Conservation (phyloP, 2,888 invertebrate species). For the Drosophila pegasa region DNA sequence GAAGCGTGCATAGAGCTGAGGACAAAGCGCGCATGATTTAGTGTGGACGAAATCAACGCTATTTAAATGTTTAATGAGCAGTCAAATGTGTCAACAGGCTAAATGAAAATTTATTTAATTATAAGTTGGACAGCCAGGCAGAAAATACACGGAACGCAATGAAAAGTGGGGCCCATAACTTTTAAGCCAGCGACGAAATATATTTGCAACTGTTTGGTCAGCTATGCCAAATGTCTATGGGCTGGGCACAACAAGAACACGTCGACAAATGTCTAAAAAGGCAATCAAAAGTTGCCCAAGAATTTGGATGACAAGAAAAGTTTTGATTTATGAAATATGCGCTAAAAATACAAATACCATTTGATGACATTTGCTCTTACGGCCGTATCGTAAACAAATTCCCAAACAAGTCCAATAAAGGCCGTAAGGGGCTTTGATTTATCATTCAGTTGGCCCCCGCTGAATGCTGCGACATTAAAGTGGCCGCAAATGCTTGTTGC, state of each 20-base stretch:
- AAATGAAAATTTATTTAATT: conserved; percentile 75
- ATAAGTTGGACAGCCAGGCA: conserved; percentile 46
- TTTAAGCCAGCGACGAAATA: conserved; percentile 30
- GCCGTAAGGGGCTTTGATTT: conserved; percentile 71
- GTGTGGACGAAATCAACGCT: conserved; percentile 42
- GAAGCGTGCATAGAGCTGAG: conserved; percentile 51
- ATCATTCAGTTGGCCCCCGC: conserved; percentile 59
- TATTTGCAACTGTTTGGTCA: conserved; percentile 46
- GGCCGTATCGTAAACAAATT: conserved; percentile 62
- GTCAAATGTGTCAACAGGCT: conserved; percentile 77
- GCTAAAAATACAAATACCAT: conserved; percentile 73
- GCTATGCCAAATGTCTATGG: conserved; percentile 23
- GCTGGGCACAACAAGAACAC: conserved; percentile 2
- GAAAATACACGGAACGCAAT: conserved; percentile 10
- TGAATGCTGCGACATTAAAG: conserved; percentile 57
- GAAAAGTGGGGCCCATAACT: conserved; percentile 59
- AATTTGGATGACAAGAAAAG: conserved; percentile 41
- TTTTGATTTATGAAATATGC: conserved; percentile 76
- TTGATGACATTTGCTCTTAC: conserved; percentile 67
- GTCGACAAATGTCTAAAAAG: conserved; percentile 54
- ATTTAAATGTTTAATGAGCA: conserved; percentile 78
- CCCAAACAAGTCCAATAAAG: conserved; percentile 76
- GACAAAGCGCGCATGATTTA: conserved; percentile 70
- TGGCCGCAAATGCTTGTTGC: conserved; percentile 57
- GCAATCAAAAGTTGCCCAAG: conserved; percentile 70